Evolutionary conservation across 92 coral and sea anemone species (phyloP), one percentile per base, ranked within the genome.

Genomic region (Metridium senile): DNA sequence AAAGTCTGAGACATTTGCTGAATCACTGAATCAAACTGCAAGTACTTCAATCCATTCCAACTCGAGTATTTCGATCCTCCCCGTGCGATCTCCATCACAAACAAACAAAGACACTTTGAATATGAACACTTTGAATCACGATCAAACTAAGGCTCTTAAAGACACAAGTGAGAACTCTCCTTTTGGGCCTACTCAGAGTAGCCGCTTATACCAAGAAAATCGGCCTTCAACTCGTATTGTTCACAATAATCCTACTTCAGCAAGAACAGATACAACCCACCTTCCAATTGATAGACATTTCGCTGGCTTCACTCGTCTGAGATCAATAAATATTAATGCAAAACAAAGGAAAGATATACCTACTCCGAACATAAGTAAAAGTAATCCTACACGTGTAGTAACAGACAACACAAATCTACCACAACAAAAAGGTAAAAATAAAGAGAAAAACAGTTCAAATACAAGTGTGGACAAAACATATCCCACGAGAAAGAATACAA

Each of bases 21-120:
- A 54, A 54, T 19, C 59, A 20, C 3, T 19, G 2, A 54, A 21
- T 2, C 21, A 39, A 13, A 4, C 49, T 13, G 49, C 6, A 39
- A 6, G 49, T 39, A 39, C 13, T 39, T 13, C 16, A 2, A 54
- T 9, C 17, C 21, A 54, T 10, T 45, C 51, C 51, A 28, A 21
- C 3, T 17, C 66, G 26, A 45, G 34, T 21, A 58, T 30, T 70
- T 68, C 62, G 20, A 46, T 73, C 56, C 78, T 73, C 78, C 78
- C 78, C 78, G 78, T 30, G 68, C 66, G 10, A 73, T 21, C 53
- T 20, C 13, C 56, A 26, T 57, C 68, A 26, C 53, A 62, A 28
- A 6, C 29, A 11, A 63, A 63, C 69, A 29, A 23, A 28, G 39
- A 72, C 21, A 3, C n/a, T 32, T 23, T 33, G 23, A 26, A n/a